phyloP scores from a whole-genome alignment of 2,797 vertebrate species.

The Clarias fuscus region DNA sequence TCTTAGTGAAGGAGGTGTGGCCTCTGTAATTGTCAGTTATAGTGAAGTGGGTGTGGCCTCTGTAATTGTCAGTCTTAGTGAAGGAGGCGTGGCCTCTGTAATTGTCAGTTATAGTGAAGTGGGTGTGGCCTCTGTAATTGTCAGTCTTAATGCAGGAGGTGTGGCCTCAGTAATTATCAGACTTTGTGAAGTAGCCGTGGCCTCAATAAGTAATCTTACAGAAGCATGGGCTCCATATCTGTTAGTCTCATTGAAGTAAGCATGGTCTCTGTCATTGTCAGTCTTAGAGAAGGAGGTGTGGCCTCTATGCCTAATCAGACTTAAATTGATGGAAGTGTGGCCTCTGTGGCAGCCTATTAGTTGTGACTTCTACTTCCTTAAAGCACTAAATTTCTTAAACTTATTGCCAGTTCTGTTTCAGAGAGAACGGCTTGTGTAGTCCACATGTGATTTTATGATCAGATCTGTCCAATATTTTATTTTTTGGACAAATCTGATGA shows the following conservation, averaged over 20 bases:
- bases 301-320: background rate
- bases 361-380: background rate
- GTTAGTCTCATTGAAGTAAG: background rate
- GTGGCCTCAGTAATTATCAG: background rate
- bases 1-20: background rate
- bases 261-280: background rate
- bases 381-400: background rate
- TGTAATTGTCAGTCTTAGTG: background rate
- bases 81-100: background rate
- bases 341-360: background rate
- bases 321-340: background rate
- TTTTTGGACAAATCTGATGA: background rate
- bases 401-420: background rate
- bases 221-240: background rate
- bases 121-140: background rate
- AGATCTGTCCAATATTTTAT: background rate
- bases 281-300: background rate
- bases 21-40: background rate
- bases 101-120: background rate
- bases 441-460: background rate
- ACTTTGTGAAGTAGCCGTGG: background rate
- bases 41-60: background rate
- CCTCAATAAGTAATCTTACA: background rate
- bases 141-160: background rate
- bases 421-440: background rate